These are phyloP conservation scores for Timandra comae DNA, from an alignment of 2,888 invertebrate genomes.

Conservation along the genomic window DNA sequence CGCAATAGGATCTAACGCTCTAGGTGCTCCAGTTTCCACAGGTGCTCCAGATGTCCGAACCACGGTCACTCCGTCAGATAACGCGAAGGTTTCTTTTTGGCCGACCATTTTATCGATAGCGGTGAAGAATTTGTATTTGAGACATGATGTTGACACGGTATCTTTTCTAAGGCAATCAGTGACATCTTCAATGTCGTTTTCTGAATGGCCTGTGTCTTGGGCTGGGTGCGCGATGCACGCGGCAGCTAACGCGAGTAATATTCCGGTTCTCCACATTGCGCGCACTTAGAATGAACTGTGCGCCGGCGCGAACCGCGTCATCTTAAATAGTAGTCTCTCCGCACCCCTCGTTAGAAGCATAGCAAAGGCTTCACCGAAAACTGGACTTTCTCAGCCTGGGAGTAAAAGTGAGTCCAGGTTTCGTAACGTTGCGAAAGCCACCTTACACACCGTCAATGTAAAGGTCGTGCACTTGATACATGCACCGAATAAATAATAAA, in stretches of 20 bases:
- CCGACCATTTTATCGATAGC: constrained; percentile 91
- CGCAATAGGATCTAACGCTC: constrained; percentile 81
- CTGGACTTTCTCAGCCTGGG: constrained; percentile 66
- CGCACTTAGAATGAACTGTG: constrained; percentile 55
- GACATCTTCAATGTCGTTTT: constrained; percentile 87
- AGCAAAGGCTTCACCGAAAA: constrained; percentile 49
- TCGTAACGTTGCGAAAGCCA: constrained; percentile 62
- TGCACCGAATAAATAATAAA: too few relatives aligned
- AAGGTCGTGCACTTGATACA: constrained; percentile 43
- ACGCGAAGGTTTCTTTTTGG: constrained; percentile 86
- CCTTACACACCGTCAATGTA: constrained; percentile 23
- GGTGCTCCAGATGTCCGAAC: constrained; percentile 84
- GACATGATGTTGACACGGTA: constrained; percentile 82
- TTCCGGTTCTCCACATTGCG: constrained; percentile 59
- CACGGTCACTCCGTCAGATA: constrained; percentile 90
- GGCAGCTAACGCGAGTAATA: constrained; percentile 56
- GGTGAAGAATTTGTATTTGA: constrained; percentile 91
- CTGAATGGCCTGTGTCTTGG: constrained; percentile 81
- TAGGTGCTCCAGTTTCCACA: constrained; percentile 86
- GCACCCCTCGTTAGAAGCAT: constrained; percentile 45
- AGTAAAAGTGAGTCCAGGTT: constrained; percentile 72
- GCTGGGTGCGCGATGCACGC: constrained; percentile 81
- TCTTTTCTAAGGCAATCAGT: constrained; percentile 90
- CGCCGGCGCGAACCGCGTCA: constrained; percentile 41
- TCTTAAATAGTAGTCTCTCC: constrained; percentile 58